Conservation (phyloP, 2,113 vertebrate species). For the Caranx ignobilis region DNA sequence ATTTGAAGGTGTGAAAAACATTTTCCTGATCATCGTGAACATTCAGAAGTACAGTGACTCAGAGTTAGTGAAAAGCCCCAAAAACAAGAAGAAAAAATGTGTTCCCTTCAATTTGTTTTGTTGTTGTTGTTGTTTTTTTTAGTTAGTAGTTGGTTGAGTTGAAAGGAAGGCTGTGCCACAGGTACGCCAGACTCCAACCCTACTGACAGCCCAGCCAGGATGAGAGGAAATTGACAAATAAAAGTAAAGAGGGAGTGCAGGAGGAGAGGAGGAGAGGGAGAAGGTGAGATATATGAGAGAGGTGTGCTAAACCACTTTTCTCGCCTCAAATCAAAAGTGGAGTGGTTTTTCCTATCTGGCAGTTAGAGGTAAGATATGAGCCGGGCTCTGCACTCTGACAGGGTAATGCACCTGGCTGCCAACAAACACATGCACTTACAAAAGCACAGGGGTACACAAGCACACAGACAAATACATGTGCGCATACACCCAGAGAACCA, state of each 20-base stretch:
- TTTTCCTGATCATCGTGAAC: not conserved
- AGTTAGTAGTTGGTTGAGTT: not conserved
- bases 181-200: constrained; percentile 38
- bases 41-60: not conserved
- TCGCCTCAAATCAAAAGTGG: constrained; percentile 75
- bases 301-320: constrained; percentile 75
- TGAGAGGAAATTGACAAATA: constrained; percentile 74
- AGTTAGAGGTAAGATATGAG: constrained; percentile 76
- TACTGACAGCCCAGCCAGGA: constrained; percentile 54
- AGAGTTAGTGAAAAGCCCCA: no score
- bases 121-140: not conserved
- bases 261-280: constrained; percentile 23
- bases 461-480: constrained; percentile 14
- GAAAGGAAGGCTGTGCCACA: constrained; percentile 46
- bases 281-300: constrained; percentile 71
- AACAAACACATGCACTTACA: constrained; percentile 22
- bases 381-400: constrained; percentile 60
- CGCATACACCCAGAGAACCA: constrained; percentile 15
- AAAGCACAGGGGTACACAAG: no score
- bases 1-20: not conserved
- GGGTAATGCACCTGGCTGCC: constrained; percentile 64
- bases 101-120: not conserved
- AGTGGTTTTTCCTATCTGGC: constrained; percentile 79
- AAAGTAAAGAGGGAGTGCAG: constrained; percentile 50
- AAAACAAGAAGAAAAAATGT: not conserved